These are phyloP conservation scores for Drosophila guanche DNA, from an alignment of 1,140 invertebrate genomes.

Conservation along the genomic window DNA sequence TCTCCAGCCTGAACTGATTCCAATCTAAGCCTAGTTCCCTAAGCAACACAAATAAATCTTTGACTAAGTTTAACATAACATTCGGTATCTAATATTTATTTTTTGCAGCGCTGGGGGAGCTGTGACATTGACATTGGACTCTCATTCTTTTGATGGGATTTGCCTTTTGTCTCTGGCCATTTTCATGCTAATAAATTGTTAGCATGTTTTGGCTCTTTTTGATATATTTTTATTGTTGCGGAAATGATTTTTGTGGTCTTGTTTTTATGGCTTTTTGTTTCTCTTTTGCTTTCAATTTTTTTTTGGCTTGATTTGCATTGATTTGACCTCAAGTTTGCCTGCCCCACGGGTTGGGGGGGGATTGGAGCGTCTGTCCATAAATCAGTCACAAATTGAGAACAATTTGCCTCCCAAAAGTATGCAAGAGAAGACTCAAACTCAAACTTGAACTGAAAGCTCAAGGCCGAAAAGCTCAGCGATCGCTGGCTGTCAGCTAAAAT, in stretches of 20 bases:
- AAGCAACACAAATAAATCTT: slow-evolving; percentile 53
- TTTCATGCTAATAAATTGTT: slow-evolving; percentile 56
- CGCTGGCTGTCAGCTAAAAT: no score
- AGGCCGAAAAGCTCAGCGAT: no score
- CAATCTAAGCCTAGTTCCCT: slow-evolving; percentile 57
- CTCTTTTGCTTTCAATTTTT: neutral
- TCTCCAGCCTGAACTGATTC: slow-evolving; percentile 67
- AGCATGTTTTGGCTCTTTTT: slow-evolving; percentile 19
- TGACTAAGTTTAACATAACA: slow-evolving; percentile 13
- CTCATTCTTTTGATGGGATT: slow-evolving; percentile 14
- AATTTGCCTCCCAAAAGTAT: slow-evolving; percentile 27
- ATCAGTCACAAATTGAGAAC: slow-evolving; percentile 45
- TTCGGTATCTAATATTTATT: no score
- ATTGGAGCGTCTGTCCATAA: slow-evolving; percentile 24
- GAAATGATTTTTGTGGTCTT: slow-evolving; percentile 48
- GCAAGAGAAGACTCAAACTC: no score
- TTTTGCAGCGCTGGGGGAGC: no score
- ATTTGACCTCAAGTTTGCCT: slow-evolving; percentile 39
- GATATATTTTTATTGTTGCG: slow-evolving; percentile 59
- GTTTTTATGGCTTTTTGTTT: slow-evolving; percentile 1
- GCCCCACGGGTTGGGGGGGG: neutral
- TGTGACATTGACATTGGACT: neutral
- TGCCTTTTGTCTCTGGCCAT: slow-evolving; percentile 25
- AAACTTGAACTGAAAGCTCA: no score
- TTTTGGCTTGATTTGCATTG: slow-evolving; percentile 32